A percentile compares a stretch with the other conserved stretches of the same genome.
Conservation (phyloP, 2,113 vertebrate species). For the Trematocara zebra region DNA sequence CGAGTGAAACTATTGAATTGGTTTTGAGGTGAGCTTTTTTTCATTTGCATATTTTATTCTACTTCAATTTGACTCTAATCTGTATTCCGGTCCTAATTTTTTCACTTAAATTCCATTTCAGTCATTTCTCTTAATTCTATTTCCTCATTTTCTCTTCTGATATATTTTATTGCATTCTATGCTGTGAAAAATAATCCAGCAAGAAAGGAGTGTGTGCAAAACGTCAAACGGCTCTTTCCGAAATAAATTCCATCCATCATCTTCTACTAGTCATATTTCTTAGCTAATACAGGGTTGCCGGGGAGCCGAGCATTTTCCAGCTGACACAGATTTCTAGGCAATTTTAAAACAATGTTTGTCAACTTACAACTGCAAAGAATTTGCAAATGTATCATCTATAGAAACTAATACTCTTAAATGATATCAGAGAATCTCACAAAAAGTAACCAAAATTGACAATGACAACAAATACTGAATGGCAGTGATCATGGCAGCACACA, state of each 20-base stretch:
- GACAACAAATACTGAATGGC: not conserved
- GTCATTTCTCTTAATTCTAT: not conserved
- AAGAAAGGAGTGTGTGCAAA: not conserved
- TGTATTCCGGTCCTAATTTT: not conserved
- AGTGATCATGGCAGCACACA: not conserved
- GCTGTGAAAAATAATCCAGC: not conserved
- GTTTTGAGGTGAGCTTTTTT: not conserved
- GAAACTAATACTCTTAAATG: not conserved
- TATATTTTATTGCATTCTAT: not conserved
- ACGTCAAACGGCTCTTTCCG: not conserved
- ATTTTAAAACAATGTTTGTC: not conserved
- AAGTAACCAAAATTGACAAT: not conserved
- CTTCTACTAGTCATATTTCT: not conserved
- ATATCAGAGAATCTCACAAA: not conserved
- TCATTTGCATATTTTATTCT: not conserved
- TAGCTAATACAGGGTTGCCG: not conserved
- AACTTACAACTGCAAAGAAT: not conserved
- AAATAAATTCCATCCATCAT: not conserved
- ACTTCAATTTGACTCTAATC: not conserved
- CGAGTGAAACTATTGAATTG: not conserved
- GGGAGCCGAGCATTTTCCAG: not conserved
- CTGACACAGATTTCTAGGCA: not conserved
- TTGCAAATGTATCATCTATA: not conserved
- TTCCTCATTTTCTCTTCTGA: not conserved
- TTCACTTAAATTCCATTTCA: not conserved